Percentiles rank a stretch among this genome's conserved stretches.
These are phyloP conservation scores for Dasyurus viverrinus DNA, from an alignment of 2,113 vertebrate species.

Conservation along the genomic window DNA sequence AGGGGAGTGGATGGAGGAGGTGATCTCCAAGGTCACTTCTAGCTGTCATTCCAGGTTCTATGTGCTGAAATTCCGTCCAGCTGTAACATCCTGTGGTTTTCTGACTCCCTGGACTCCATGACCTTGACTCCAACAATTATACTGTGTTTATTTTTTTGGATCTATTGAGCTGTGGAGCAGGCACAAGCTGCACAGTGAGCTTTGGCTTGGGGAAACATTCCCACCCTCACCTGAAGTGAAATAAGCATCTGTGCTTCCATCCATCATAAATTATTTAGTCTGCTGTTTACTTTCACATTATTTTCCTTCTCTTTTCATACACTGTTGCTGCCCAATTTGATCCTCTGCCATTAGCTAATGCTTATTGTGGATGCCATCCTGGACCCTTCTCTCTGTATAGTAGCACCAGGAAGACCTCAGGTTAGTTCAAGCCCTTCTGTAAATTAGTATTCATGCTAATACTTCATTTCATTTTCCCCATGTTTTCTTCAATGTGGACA, in stretches of 20 bases:
- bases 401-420: background rate
- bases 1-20: background rate
- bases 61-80: background rate
- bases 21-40: background rate
- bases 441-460: background rate
- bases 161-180: background rate
- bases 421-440: background rate
- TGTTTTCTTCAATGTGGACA: background rate
- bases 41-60: background rate
- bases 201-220: background rate
- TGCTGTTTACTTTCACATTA: background rate
- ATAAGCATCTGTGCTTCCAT: background rate
- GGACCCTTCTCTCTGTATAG: background rate
- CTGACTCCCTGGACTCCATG: background rate
- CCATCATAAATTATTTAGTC: conserved; percentile 44
- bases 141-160: background rate
- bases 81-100: conserved; percentile 1
- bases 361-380: background rate
- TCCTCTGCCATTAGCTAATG: conserved; percentile 37
- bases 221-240: background rate
- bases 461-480: background rate
- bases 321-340: background rate
- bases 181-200: background rate
- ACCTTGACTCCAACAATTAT: background rate
- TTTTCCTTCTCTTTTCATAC: conserved; percentile 42